Percentiles rank a stretch among this genome's conserved stretches.
Evolutionary conservation across 2,797 vertebrate species (phyloP).

Genomic region (Hoplostethus atlanticus): DNA sequence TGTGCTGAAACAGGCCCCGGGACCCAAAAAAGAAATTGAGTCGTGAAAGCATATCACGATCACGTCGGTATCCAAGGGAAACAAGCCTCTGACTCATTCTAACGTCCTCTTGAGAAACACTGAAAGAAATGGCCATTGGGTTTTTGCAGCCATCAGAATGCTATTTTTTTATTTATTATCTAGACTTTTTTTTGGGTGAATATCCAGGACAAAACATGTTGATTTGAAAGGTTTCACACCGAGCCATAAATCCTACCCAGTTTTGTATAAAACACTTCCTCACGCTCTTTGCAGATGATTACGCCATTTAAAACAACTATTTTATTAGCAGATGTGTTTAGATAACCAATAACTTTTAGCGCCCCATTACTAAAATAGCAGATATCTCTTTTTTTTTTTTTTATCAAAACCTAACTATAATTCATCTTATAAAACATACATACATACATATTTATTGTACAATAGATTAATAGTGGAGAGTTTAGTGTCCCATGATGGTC

Average conservation of each 20-base stretch:
- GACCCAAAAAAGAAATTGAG: conserved; percentile 41
- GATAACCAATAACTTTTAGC: not conserved
- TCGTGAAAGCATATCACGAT: conserved; percentile 44
- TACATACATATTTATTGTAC: not conserved
- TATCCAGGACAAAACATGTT: not conserved
- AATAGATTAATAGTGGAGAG: not conserved
- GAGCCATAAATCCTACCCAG: not conserved
- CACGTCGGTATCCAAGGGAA: conserved; percentile 46
- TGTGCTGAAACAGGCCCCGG: conserved; percentile 36
- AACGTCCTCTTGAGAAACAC: conserved; percentile 7
- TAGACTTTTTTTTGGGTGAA: not conserved
- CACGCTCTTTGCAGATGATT: not conserved
- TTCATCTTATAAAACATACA: no score
- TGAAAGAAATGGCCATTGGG: not conserved
- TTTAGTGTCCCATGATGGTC: not conserved
- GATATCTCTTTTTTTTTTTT: no score
- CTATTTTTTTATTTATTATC: not conserved
- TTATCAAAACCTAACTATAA: no score
- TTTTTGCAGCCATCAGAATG: not conserved
- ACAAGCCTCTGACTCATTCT: conserved; percentile 47
- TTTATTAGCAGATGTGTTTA: not conserved
- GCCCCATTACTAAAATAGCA: no score
- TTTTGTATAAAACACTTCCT: conserved; percentile 8
- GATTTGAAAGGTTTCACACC: not conserved
- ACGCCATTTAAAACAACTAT: not conserved